Evolutionary conservation across 2,797 vertebrate genomes (phyloP).

Genomic region (Anolis apletophallus): DNA sequence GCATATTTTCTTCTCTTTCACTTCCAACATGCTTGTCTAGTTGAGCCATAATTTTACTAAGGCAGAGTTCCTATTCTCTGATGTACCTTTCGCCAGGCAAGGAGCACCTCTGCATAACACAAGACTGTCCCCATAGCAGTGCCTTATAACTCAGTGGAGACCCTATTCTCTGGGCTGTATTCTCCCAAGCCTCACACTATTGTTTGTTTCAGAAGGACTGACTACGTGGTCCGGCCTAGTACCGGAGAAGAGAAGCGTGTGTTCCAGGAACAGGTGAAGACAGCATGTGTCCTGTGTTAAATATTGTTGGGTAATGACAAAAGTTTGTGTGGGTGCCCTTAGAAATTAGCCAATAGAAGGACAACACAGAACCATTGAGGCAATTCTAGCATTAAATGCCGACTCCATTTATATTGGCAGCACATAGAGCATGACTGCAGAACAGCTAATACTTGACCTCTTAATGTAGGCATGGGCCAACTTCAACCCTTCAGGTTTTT

Average conservation of each 20-base stretch:
- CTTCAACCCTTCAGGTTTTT: too few species aligned
- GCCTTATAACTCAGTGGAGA: too few species aligned
- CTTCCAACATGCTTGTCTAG: not conserved
- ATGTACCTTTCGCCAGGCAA: too few species aligned
- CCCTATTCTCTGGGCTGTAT: not conserved
- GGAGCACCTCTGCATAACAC: too few species aligned
- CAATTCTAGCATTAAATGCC: too few species aligned
- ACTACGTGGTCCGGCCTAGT: conserved; percentile 97
- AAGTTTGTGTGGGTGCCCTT: fast-evolving
- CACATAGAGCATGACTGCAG: not conserved
- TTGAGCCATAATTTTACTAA: not conserved
- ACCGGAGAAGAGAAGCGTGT: conserved; percentile 95
- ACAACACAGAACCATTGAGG: not conserved
- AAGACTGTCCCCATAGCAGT: too few species aligned
- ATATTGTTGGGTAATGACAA: not conserved
- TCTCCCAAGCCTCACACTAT: conserved; percentile 44
- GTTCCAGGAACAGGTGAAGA: conserved; percentile 95
- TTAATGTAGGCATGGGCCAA: too few species aligned
- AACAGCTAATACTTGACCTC: too few species aligned
- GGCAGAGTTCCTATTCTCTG: too few species aligned
- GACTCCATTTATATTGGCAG: not conserved
- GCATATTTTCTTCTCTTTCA: not conserved
- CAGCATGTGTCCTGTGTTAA: not conserved
- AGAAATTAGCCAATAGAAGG: not conserved
- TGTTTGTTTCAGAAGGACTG: conserved; percentile 88